Percentiles rank a stretch among this genome's conserved stretches.
Evolutionary conservation across 2,113 vertebrate genomes (phyloP).

Genomic region (Gymnorhina tibicen): DNA sequence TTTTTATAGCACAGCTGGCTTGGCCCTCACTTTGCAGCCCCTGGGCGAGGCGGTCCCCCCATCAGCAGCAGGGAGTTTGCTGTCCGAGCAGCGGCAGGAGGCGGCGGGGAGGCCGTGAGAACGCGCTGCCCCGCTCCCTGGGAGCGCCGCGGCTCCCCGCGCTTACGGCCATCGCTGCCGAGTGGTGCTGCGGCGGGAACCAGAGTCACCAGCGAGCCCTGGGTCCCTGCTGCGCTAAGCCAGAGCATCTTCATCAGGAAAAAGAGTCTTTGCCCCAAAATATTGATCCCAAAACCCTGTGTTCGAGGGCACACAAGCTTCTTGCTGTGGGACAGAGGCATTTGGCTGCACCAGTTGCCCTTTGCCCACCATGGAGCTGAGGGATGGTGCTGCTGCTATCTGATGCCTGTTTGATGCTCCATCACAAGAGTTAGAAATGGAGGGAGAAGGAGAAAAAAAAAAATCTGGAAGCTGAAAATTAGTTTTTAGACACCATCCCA

Average conservation of each 20-base stretch:
- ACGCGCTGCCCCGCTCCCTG: fast-evolving
- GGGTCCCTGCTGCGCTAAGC: fast-evolving
- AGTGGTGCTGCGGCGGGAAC: neutral
- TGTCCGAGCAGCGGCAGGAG: neutral
- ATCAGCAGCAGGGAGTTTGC: neutral
- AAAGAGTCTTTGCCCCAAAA: neutral
- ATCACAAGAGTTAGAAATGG: neutral
- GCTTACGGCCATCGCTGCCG: fast-evolving
- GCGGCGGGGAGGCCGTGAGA: conserved; percentile 4
- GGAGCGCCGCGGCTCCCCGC: neutral
- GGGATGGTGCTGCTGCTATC: neutral
- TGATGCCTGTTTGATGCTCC: neutral
- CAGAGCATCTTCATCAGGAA: neutral
- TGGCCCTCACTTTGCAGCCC: neutral
- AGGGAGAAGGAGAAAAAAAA: neutral
- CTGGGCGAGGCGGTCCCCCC: fast-evolving
- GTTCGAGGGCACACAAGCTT: neutral
- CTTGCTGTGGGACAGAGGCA: neutral
- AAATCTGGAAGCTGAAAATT: neutral
- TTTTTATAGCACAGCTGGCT: neutral
- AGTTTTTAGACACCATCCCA: neutral
- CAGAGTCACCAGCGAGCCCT: neutral
- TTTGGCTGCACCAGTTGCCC: neutral
- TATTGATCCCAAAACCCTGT: neutral
- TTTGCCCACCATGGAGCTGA: neutral